Conservation (phyloP, 2,113 vertebrate species). For the Cinclus cinclus region DNA sequence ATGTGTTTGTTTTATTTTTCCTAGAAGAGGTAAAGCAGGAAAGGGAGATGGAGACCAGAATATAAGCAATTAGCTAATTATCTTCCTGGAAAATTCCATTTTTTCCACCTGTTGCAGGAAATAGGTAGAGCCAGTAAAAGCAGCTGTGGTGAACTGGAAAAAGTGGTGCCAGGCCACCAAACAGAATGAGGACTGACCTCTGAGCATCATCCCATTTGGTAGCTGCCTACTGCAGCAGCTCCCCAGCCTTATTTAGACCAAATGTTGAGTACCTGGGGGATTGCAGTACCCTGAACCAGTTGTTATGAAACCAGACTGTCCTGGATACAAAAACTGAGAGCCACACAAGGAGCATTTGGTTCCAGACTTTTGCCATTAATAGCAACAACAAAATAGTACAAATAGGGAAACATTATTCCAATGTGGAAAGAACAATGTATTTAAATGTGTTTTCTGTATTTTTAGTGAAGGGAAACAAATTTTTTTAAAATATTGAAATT, state of each 20-base stretch:
- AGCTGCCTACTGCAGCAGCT: not conserved
- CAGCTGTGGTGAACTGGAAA: not conserved
- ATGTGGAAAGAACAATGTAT: not conserved
- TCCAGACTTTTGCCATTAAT: not conserved
- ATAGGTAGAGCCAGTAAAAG: not conserved
- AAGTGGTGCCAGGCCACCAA: not conserved
- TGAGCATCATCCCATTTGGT: not conserved
- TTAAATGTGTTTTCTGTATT: not conserved
- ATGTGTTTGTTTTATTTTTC: not conserved
- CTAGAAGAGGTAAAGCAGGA: not conserved
- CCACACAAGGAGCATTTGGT: not conserved
- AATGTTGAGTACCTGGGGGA: not conserved
- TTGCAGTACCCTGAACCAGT: not conserved
- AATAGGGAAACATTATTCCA: not conserved
- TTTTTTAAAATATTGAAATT: not conserved
- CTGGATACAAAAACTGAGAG: not conserved
- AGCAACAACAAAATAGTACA: not conserved
- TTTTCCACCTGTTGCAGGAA: not conserved
- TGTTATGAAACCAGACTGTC: not conserved
- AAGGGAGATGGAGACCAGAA: not conserved
- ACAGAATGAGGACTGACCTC: rapidly evolving
- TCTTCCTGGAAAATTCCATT: not conserved
- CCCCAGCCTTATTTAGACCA: not conserved
- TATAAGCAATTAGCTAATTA: not conserved
- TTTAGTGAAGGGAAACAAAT: not conserved